These are phyloP conservation scores for Alethe diademata DNA, from an alignment of 2,113 vertebrate species.

Conservation along the genomic window DNA sequence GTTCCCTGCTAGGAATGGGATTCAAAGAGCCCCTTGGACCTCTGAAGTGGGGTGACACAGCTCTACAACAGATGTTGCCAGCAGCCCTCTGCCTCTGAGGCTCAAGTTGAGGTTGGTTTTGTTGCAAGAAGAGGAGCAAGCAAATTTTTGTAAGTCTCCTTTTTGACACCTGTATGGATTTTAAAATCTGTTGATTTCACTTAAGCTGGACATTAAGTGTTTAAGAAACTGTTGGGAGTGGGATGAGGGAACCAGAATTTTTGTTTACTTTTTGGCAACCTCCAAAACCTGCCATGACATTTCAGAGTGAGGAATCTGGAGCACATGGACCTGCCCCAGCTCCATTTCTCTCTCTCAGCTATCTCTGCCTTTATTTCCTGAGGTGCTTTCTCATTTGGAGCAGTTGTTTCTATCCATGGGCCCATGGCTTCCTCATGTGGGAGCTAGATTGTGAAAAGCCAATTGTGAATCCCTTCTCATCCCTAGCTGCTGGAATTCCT, in stretches of 20 bases:
- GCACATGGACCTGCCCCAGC: background rate
- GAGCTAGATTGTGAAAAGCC: background rate
- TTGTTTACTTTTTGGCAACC: constrained; percentile 31
- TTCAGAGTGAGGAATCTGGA: background rate
- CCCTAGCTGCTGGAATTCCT: background rate
- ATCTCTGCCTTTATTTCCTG: constrained; percentile 11
- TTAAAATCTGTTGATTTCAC: constrained; percentile 37
- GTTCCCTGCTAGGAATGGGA: background rate
- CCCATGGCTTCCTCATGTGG: background rate
- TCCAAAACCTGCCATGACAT: background rate
- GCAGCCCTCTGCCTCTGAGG: background rate
- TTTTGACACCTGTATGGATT: background rate
- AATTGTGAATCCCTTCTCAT: background rate
- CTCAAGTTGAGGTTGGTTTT: background rate
- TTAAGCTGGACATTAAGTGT: constrained; percentile 69
- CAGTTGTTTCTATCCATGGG: background rate
- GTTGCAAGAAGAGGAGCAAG: background rate
- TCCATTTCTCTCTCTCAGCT: background rate
- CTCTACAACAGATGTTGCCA: background rate
- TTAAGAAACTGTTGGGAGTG: background rate
- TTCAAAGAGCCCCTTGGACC: background rate
- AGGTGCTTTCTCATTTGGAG: background rate
- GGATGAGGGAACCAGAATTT: background rate
- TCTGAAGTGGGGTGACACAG: background rate
- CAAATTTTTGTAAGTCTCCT: background rate